Evolutionary conservation across 2,888 invertebrate genomes (phyloP).

Genomic region (Germaria angustata): DNA sequence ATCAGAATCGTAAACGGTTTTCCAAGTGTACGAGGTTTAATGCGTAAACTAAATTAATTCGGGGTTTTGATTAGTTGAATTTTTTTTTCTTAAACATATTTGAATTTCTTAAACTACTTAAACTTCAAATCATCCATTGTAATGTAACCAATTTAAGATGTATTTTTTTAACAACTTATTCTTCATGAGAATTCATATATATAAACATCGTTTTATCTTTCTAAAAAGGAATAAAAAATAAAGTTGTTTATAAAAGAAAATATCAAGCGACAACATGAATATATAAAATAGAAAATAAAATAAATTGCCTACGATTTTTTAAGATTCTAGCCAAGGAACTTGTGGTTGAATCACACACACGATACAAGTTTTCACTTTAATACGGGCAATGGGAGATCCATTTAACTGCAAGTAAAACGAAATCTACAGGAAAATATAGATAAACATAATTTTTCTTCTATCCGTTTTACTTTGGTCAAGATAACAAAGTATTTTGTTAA

Average conservation of each 20-base stretch:
- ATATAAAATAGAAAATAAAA: slow-evolving; percentile 1
- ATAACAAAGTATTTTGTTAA: slow-evolving; percentile 34
- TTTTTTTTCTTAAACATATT: not conserved
- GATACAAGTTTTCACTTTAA: slow-evolving; percentile 31
- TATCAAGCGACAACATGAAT: not conserved
- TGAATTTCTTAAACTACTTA: not conserved
- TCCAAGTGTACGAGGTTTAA: not conserved
- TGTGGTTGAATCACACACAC: not conserved
- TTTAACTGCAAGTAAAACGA: not conserved
- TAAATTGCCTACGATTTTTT: slow-evolving; percentile 40
- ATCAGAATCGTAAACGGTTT: not conserved
- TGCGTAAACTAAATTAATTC: not conserved
- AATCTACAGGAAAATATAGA: slow-evolving; percentile 3
- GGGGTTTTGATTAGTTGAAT: not conserved
- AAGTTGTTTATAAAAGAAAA: not conserved
- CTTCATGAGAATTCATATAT: not conserved
- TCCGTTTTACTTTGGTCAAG: slow-evolving; percentile 41
- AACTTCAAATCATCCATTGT: not conserved
- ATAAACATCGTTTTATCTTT: not conserved
- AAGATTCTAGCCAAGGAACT: slow-evolving; percentile 9
- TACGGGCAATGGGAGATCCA: slow-evolving; percentile 9
- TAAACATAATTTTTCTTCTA: slow-evolving; percentile 4
- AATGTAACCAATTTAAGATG: not conserved
- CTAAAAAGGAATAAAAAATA: not conserved
- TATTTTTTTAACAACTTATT: not conserved